Evolutionary conservation across 2,888 invertebrate species (phyloP).

Genomic region (Pocota personata): DNA sequence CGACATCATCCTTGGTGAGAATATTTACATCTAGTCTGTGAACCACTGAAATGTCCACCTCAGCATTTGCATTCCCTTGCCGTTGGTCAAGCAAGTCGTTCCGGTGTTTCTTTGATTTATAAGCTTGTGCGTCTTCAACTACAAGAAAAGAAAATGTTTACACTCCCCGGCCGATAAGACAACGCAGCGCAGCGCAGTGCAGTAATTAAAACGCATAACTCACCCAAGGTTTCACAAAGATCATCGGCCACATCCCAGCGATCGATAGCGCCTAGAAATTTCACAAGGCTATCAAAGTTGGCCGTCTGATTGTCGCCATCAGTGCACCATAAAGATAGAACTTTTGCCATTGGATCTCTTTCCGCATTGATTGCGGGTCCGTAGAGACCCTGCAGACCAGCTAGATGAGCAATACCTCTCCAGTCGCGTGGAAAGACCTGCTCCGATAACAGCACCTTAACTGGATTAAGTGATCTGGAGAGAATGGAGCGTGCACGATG

Average conservation of each 20-base stretch:
- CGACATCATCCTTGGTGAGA: conserved; percentile 85
- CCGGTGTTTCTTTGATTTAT: conserved; percentile 50
- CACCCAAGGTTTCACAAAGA: conserved; percentile 84
- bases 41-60: not conserved
- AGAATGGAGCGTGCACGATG: conserved; percentile 83
- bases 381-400: conserved; percentile 85
- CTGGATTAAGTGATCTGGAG: conserved; percentile 86
- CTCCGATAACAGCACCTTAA: conserved; percentile 86
- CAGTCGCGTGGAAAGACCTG: conserved; percentile 88
- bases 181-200: not conserved
- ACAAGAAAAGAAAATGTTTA: not conserved
- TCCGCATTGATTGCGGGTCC: conserved; percentile 78
- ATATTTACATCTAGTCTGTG: conserved; percentile 73
- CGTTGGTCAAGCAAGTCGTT: not conserved
- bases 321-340: conserved; percentile 86
- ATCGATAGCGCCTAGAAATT: conserved; percentile 87
- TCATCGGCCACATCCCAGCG: conserved; percentile 91
- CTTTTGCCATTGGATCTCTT: conserved; percentile 85
- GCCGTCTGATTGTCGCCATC: conserved; percentile 81
- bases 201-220: conserved; percentile 59
- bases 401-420: conserved; percentile 89
- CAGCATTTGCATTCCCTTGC: not conserved
- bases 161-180: not conserved
- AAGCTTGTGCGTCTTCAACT: conserved; percentile 70
- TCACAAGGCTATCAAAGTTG: conserved; percentile 85